phyloP scores from a whole-genome alignment of 2,797 vertebrate species.

The Serranus cabrilla region DNA sequence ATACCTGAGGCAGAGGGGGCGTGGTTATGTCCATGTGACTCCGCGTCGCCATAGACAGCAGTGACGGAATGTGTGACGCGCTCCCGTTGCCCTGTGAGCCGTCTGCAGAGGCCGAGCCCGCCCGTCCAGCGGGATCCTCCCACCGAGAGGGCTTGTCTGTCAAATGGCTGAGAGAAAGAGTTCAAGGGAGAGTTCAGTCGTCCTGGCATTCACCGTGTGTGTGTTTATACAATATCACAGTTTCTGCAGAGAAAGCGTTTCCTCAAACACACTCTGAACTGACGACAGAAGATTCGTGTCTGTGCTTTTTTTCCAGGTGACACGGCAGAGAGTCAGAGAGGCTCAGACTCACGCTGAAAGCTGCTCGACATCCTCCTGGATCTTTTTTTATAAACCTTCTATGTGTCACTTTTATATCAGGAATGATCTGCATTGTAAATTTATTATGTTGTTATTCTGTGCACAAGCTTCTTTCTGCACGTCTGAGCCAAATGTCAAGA shows the following conservation, averaged over 20 bases:
- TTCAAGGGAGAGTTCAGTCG: constrained; percentile 1
- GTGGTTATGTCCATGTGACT: constrained; percentile 97
- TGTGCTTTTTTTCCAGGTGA: no score
- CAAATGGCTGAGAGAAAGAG: constrained; percentile 84
- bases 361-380: no score
- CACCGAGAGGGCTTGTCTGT: constrained; percentile 89
- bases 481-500: no score
- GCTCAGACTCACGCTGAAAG: no score
- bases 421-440: no score
- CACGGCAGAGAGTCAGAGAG: no score
- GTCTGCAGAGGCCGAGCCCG: constrained; percentile 81
- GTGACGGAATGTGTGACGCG: constrained; percentile 91
- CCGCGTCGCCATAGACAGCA: constrained; percentile 94
- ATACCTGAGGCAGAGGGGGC: constrained; percentile 92
- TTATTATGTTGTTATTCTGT: no score
- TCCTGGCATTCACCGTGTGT: not conserved
- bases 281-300: not conserved
- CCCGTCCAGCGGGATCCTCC: constrained; percentile 87
- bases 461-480: no score
- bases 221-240: not conserved
- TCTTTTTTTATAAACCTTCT: no score
- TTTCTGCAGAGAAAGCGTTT: not conserved
- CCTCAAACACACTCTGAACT: not conserved
- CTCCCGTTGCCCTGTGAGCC: constrained; percentile 88
- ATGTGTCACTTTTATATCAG: no score